Base-by-base conservation (phyloP, 2,797 vertebrate species). In the Esox masquinongy region DNA sequence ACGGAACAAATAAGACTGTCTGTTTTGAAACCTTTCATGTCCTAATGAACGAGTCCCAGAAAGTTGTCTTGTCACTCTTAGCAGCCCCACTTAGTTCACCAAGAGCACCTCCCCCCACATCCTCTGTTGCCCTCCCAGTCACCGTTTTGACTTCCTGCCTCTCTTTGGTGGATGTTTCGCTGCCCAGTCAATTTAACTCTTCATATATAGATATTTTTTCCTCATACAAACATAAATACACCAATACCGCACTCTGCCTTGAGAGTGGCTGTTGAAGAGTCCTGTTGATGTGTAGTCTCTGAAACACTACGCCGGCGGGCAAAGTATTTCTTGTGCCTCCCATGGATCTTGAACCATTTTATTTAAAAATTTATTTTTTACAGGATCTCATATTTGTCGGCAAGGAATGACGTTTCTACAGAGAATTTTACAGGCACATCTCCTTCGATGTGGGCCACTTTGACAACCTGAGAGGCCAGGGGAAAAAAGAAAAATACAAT, bases 331-430 rank as follows among this genome's bases (percentile, higher is more conserved):
- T 14, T 34, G 71, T 72, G 67, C 51, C 68, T 66, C 70, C 67
- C 80, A 89, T 86, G 76, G 34, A 19, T 53, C 31, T 31, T 61
- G 77, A 66, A 86, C 84, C 80, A 79, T 84, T 83, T 79, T 39
- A 1, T 39, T 39, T 39, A 39, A 39, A 39, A 39, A 39, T 36
- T 53, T 70, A 36, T n/a, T 66, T n/a, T 66, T 94, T 97, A 99
- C 96, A 99, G 95, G 88, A 99, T 98, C 88, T 99, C 97, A 0
- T 99, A 99, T 91, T 98, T 99, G 92, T 99, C 97, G 74, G 98
- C 97, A 69, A 98, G 85, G 83, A 99, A 98, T 86, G 97, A 96
- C 82, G 96, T 99, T 92, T 99, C 97, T 50, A 89, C 93, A 68
- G 98, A 99, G 94, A 95, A 99, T 91, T 94, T 96, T 76, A 97